Percentiles rank a stretch among this genome's conserved stretches.
Conservation (phyloP, 2,797 vertebrate species). For the Diglossa cyanea region DNA sequence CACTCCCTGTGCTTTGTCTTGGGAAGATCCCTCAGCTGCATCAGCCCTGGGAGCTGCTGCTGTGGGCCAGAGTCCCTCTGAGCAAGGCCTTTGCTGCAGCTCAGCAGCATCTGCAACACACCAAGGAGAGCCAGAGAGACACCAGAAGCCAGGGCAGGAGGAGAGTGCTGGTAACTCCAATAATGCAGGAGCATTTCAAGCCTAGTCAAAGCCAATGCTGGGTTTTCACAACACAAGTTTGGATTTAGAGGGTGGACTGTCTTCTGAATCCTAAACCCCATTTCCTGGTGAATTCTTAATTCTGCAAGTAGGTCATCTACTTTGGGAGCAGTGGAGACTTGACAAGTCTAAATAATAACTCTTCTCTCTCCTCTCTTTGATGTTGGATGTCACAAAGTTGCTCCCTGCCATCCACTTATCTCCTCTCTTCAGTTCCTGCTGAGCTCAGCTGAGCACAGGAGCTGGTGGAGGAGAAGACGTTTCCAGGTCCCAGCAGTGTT, state of each 20-base stretch:
- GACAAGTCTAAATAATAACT: conserved; percentile 25
- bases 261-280: neutral
- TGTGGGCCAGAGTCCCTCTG: neutral
- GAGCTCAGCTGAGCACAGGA: neutral
- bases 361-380: neutral
- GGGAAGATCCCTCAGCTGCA: neutral
- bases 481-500: neutral
- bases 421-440: neutral
- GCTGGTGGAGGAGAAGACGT: neutral
- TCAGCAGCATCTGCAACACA: neutral
- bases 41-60: neutral
- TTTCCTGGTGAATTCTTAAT: neutral
- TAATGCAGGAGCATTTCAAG: neutral
- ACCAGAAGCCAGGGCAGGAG: neutral
- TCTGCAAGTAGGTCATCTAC: conserved; percentile 7
- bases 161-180: neutral
- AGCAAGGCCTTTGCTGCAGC: neutral
- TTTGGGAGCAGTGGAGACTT: neutral
- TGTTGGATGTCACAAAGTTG: neutral
- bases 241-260: neutral
- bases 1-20: no score
- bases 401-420: neutral
- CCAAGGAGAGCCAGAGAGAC: neutral
- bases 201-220: neutral
- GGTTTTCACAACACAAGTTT: neutral